phyloP scores from a whole-genome alignment of 2,113 vertebrate genomes.

The Lepus timidus region DNA sequence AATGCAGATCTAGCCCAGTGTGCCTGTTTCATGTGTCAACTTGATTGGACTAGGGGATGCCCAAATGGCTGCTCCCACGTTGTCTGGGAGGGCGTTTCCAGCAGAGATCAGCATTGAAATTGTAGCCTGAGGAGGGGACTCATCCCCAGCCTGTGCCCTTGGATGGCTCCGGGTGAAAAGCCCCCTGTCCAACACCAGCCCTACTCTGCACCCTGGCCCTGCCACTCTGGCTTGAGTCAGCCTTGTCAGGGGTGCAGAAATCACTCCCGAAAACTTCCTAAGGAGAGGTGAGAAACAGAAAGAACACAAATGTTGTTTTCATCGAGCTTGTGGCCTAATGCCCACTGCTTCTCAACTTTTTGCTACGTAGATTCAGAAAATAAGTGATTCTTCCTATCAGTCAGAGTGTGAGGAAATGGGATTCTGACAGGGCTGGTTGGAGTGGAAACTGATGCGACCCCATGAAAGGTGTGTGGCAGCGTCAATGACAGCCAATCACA shows the following conservation, averaged over 20 bases:
- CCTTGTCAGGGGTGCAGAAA: constrained; percentile 83
- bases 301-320: constrained; percentile 61
- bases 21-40: too few species aligned
- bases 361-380: not conserved
- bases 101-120: too few species aligned
- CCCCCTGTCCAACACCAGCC: constrained; percentile 81
- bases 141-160: constrained; percentile 77
- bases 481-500: not conserved
- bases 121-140: not conserved
- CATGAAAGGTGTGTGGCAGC: not conserved
- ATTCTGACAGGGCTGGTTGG: not conserved
- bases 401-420: not conserved
- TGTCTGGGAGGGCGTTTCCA: too few species aligned
- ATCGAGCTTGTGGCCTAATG: not conserved
- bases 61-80: too few species aligned
- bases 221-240: constrained; percentile 86
- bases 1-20: too few species aligned
- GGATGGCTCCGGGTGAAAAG: constrained; percentile 82
- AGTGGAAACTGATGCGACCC: not conserved
- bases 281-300: constrained; percentile 67
- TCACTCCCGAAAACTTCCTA: constrained; percentile 14
- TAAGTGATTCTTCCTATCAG: not conserved
- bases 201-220: constrained; percentile 77
- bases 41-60: too few species aligned
- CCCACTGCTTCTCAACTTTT: not conserved